Conservation (phyloP, 2,113 vertebrate genomes). For the Phrynosoma platyrhinos region DNA sequence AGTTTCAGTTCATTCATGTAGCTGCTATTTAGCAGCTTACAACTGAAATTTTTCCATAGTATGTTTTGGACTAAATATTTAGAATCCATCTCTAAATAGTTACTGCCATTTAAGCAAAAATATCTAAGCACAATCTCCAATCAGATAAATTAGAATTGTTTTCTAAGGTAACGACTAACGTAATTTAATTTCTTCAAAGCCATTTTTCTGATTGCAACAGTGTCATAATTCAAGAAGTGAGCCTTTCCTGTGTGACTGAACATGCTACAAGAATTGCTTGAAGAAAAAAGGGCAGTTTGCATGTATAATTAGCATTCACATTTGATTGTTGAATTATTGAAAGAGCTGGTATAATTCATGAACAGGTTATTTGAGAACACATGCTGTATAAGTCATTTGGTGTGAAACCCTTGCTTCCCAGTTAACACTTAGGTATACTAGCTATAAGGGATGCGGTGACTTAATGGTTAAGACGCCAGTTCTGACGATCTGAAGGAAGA, state of each 20-base stretch:
- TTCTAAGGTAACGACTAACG: not conserved
- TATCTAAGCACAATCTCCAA: not conserved
- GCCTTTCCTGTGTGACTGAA: not conserved
- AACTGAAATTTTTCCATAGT: constrained; percentile 67
- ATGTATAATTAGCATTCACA: not conserved
- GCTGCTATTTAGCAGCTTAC: constrained; percentile 57
- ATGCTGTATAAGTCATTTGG: not conserved
- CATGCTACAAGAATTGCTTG: not conserved
- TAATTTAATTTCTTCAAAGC: not conserved
- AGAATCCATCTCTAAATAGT: constrained; percentile 67
- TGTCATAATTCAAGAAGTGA: not conserved
- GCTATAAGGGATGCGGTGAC: no score
- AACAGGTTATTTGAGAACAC: not conserved
- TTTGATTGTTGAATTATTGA: not conserved
- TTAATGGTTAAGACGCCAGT: no score
- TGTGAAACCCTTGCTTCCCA: not conserved
- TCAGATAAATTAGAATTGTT: not conserved
- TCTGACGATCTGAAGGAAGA: no score
- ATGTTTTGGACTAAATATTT: constrained; percentile 68
- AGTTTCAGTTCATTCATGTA: constrained; percentile 48
- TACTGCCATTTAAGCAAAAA: constrained; percentile 53
- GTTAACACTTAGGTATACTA: no score
- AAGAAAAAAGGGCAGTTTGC: not conserved
- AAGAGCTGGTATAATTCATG: not conserved
- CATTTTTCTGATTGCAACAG: not conserved